Conservation (phyloP, 1,140 invertebrate genomes). For the Zaprionus inermis region DNA sequence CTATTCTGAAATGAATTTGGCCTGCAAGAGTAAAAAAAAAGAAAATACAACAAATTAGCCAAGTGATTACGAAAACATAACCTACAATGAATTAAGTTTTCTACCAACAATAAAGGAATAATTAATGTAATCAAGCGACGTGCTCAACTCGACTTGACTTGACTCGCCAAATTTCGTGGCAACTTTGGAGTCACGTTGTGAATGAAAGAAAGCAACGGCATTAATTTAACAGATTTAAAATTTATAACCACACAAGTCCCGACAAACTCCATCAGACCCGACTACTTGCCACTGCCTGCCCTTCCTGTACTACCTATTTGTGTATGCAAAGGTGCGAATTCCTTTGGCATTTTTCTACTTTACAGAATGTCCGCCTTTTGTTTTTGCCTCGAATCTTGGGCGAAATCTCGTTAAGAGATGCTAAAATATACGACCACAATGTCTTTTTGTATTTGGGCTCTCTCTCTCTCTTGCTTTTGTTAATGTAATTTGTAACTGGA, state of each 20-base stretch:
- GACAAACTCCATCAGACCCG: slow-evolving; percentile 22
- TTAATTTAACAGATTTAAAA: slow-evolving; percentile 83
- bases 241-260: slow-evolving; percentile 72
- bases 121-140: slow-evolving; percentile 82
- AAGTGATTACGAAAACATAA: slow-evolving; percentile 39
- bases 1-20: slow-evolving; percentile 21
- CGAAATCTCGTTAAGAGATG: slow-evolving; percentile 77
- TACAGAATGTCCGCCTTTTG: slow-evolving; percentile 41
- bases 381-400: slow-evolving; percentile 34
- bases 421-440: slow-evolving; percentile 80
- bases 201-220: slow-evolving; percentile 68
- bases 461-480: slow-evolving; percentile 34
- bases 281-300: neutral
- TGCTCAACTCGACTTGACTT: slow-evolving; percentile 34
- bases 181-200: slow-evolving; percentile 60
- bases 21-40: slow-evolving; percentile 51
- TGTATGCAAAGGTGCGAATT: slow-evolving; percentile 80
- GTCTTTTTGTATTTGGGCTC: slow-evolving; percentile 21
- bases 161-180: slow-evolving; percentile 42
- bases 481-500: slow-evolving; percentile 78
- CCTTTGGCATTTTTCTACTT: slow-evolving; percentile 44
- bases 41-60: neutral
- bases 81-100: slow-evolving; percentile 34
- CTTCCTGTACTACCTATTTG: slow-evolving; percentile 53
- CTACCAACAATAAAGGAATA: slow-evolving; percentile 80